Evolutionary conservation across 2,797 vertebrate species (phyloP).

Genomic region (Megalops cyprinoides): DNA sequence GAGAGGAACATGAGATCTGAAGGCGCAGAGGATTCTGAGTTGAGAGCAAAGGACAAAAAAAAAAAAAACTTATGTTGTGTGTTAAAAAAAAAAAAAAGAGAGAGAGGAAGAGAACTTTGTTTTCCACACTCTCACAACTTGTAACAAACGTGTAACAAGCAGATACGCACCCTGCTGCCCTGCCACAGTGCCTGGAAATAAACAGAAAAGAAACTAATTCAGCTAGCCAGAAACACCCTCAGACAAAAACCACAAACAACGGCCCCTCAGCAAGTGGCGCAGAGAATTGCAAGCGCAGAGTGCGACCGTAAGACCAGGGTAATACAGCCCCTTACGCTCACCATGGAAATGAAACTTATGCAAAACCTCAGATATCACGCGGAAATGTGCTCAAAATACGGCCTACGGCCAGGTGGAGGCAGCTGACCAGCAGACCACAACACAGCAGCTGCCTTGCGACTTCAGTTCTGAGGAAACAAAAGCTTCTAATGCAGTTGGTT

Average conservation of each 20-base stretch:
- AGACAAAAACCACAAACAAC: not conserved
- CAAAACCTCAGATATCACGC: not conserved
- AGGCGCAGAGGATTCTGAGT: not conserved
- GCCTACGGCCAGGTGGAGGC: not conserved
- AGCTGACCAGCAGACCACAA: not conserved
- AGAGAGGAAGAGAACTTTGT: too few species aligned
- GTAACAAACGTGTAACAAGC: not conserved
- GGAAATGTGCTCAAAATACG: not conserved
- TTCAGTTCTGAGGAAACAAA: not conserved
- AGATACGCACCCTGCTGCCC: slow-evolving; percentile 64
- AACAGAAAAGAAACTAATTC: not conserved
- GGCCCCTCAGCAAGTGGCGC: not conserved
- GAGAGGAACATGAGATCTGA: not conserved
- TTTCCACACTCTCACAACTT: not conserved
- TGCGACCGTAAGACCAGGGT: too few species aligned
- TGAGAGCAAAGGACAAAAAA: not conserved
- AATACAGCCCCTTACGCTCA: too few species aligned
- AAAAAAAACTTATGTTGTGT: not conserved
- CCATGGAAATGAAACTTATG: not conserved
- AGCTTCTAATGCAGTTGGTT: too few species aligned
- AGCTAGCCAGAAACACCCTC: not conserved
- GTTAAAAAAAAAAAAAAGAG: too few species aligned
- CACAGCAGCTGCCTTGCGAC: not conserved
- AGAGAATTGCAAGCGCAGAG: not conserved
- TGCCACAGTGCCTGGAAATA: slow-evolving; percentile 59